phyloP scores from a whole-genome alignment of 2,797 vertebrate genomes.

The Falco columbarius region DNA sequence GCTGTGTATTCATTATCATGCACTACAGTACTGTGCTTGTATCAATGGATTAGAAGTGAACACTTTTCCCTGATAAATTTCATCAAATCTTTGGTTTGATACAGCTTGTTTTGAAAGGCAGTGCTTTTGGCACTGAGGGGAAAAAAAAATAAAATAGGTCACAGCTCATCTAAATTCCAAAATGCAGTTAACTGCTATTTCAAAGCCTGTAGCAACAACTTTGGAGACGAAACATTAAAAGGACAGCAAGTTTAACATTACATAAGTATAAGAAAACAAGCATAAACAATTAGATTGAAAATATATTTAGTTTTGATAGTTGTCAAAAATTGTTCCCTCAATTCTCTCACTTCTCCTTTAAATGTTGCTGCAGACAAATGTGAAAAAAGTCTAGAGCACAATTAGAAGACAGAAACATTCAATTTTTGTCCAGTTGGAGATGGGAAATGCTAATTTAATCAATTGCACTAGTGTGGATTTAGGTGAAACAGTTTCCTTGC shows the following conservation, averaged over 20 bases:
- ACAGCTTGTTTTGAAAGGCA: slow-evolving; percentile 6
- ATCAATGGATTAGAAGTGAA: neutral
- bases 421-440: neutral
- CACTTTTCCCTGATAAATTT: neutral
- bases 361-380: neutral
- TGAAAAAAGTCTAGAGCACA: neutral
- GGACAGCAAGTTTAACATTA: neutral
- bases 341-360: neutral
- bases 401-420: neutral
- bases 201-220: slow-evolving; percentile 39
- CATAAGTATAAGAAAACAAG: neutral
- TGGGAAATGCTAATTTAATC: neutral
- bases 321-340: neutral
- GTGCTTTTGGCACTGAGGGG: neutral
- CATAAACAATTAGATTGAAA: neutral
- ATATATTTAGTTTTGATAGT: neutral
- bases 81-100: neutral
- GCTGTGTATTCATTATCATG: neutral
- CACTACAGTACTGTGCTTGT: neutral
- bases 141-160: neutral
- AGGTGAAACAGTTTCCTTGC: neutral
- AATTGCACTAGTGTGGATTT: neutral
- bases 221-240: slow-evolving; percentile 16
- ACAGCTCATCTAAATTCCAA: slow-evolving; percentile 43
- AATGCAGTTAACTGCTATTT: slow-evolving; percentile 36